Percentiles rank a stretch among this genome's conserved stretches.
phyloP scores from a whole-genome alignment of 1,140 invertebrate species.

The Drosophila sproati region DNA sequence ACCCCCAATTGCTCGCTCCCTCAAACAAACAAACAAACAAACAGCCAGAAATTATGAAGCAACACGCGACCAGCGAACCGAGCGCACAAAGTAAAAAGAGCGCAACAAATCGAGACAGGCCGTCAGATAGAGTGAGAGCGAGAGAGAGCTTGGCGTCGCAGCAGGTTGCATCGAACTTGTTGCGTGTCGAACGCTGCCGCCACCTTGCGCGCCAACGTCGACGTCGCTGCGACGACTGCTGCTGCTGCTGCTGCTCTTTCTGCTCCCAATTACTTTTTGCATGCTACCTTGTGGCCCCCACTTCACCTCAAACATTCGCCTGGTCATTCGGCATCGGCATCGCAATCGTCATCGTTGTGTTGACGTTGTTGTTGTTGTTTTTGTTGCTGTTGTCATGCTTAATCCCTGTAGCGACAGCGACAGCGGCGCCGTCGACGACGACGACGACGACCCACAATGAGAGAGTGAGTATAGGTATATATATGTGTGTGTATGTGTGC shows the following conservation, averaged over 20 bases:
- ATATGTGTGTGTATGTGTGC: conserved; percentile 35
- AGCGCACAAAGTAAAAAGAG: conserved; percentile 56
- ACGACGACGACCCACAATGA: conserved; percentile 48
- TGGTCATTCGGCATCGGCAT: conserved; percentile 51
- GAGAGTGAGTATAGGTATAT: conserved; percentile 47
- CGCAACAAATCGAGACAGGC: conserved; percentile 50
- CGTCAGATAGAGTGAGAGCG: conserved; percentile 1
- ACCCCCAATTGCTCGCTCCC: conserved; percentile 77
- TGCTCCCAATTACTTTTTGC: conserved; percentile 81
- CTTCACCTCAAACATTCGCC: conserved; percentile 63
- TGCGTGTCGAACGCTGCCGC: conserved; percentile 52
- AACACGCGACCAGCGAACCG: conserved; percentile 60
- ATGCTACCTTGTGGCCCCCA: conserved; percentile 78
- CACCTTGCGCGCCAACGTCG: conserved; percentile 64
- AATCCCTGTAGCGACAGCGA: conserved; percentile 72
- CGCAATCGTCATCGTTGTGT: conserved; percentile 69
- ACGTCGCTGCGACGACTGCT: conserved; percentile 34
- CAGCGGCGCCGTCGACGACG: conserved; percentile 37
- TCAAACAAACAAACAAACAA: conserved; percentile 75
- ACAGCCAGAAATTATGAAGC: conserved; percentile 59
- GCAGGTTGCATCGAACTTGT: conserved; percentile 80
- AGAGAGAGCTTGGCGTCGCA: conserved; percentile 26
- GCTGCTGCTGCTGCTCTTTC: conserved; percentile 59
- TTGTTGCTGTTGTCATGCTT: conserved; percentile 66
- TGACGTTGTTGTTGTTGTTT: conserved; percentile 52